Evolutionary conservation across 2,797 vertebrate genomes (phyloP).

Genomic region (Gymnodraco acuticeps): DNA sequence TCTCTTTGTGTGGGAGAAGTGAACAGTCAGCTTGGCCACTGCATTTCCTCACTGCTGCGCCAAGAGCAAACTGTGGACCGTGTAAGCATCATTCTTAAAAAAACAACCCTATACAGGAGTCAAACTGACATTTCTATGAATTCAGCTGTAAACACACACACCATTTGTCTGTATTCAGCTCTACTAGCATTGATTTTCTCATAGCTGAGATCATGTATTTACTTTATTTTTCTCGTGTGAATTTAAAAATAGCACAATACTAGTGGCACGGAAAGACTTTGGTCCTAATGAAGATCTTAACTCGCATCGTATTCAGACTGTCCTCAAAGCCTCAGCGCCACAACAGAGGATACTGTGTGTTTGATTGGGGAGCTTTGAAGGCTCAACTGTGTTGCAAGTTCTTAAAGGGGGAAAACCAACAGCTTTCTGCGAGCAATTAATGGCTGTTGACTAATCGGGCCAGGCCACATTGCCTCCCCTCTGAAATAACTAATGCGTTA

Average conservation of each 20-base stretch:
- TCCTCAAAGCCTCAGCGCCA: slow-evolving; percentile 26
- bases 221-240: slow-evolving; percentile 1
- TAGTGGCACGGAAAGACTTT: slow-evolving; percentile 9
- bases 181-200: background rate
- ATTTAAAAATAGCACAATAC: slow-evolving; percentile 25
- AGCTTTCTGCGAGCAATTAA: slow-evolving; percentile 75
- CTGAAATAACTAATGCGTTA: slow-evolving; percentile 76
- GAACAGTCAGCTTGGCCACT: slow-evolving; percentile 60
- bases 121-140: slow-evolving; percentile 52
- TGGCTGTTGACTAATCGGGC: slow-evolving; percentile 79
- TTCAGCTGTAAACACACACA: slow-evolving; percentile 29
- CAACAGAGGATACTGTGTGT: slow-evolving; percentile 42
- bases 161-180: slow-evolving; percentile 4
- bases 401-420: slow-evolving; percentile 40
- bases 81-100: slow-evolving; percentile 44
- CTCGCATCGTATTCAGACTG: slow-evolving; percentile 1
- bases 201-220: background rate
- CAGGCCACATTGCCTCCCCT: slow-evolving; percentile 77
- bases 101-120: slow-evolving; percentile 9
- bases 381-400: slow-evolving; percentile 55
- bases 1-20: slow-evolving; percentile 60
- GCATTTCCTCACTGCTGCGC: slow-evolving; percentile 41
- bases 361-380: slow-evolving; percentile 68
- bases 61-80: slow-evolving; percentile 47
- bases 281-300: slow-evolving; percentile 20